These are phyloP conservation scores for Crotophaga sulcirostris DNA, from an alignment of 2,113 vertebrate genomes.

Conservation along the genomic window DNA sequence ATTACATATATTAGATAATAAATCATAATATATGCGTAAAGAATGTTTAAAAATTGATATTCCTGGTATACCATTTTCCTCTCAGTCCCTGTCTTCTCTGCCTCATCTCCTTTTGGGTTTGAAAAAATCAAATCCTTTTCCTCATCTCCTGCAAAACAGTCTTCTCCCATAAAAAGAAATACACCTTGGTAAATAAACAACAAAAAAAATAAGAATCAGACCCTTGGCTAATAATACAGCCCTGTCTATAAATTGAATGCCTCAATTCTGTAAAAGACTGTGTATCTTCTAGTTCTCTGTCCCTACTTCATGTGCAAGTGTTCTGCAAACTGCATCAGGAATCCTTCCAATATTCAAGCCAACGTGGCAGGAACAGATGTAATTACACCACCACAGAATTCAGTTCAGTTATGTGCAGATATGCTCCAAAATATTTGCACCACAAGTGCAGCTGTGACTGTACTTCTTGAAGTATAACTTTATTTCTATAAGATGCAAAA, in stretches of 20 bases:
- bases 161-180: not conserved
- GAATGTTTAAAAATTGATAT: not conserved
- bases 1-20: not conserved
- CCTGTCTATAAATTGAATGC: not conserved
- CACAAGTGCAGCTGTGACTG: not conserved
- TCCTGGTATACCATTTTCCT: not conserved
- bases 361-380: slow-evolving; percentile 54
- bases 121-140: not conserved
- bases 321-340: not conserved
- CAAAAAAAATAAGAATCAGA: not conserved
- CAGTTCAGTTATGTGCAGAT: not conserved
- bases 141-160: not conserved
- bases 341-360: not conserved
- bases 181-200: not conserved
- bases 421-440: not conserved
- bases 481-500: not conserved
- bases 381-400: slow-evolving; percentile 25
- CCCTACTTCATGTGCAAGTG: not conserved
- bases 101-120: not conserved
- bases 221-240: not conserved
- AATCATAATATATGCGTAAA: not conserved
- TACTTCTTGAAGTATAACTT: not conserved
- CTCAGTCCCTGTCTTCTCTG: not conserved
- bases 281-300: not conserved
- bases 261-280: not conserved